Evolutionary conservation across 2,888 invertebrate genomes (phyloP), one percentile per base, ranked within the genome.

Genomic region (Lutraria lutraria): DNA sequence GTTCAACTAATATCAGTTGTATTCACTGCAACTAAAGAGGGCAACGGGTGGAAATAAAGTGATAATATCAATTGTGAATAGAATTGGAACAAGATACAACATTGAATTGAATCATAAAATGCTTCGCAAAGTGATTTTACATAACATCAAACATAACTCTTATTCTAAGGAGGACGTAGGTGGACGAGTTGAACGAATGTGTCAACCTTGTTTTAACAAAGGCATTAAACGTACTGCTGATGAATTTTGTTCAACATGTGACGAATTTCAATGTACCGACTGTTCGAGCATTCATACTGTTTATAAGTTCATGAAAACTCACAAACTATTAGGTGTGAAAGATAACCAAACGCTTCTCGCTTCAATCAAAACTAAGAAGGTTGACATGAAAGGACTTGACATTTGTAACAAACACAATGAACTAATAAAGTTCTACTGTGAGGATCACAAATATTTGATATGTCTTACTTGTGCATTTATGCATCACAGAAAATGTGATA

Each of bases 311-410:
- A 56, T 56, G 56, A 56, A 56, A 56, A 56, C 3, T 56, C 56
- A 56, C 56, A 19, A 52, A 25, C 0, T 81, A n/a, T n/a, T 81
- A n/a, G 29, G n/a, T 10, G 53, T 29, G 15, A 21, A 52, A 13
- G 81, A 81, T 3, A 53, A 15, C 4, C 25, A 19, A n/a, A 4
- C 43, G 43, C 43, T 43, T 43, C 43, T 43, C 43, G 43, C 43
- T 43, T 25, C 81, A 15, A 53, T 21, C 12, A 19, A 25, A 53
- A 25, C 10, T 53, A 0, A 52, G 25, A 60, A 60, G 21, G 25
- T 52, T 53, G 81, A 81, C 10, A 53, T 81, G 81, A 81, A 53
- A 15, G 81, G 81, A 81, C 29, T 81, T 53, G 81, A 81, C 13
- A 6, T 53, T 25, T 80, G 80, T 34, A n/a, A 80, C 8, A 31